A percentile compares a stretch with the other conserved stretches of the same genome.
Evolutionary conservation across 64 coral and sea anemone species (phyloP).

Genomic region (Actinia equina): DNA sequence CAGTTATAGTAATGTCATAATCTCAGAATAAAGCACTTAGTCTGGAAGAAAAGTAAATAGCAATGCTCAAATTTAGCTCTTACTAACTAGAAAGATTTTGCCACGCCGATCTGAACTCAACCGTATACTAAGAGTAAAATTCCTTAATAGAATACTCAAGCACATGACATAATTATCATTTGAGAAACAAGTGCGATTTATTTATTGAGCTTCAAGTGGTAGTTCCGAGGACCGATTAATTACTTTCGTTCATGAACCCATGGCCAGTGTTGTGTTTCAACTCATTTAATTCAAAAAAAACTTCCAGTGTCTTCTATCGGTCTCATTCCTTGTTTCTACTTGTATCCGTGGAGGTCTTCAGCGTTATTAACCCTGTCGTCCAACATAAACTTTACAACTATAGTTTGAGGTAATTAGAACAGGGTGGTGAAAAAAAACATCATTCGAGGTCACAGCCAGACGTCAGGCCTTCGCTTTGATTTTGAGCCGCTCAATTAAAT

Average conservation of each 20-base stretch:
- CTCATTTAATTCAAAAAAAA: not conserved
- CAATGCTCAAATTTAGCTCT: not conserved
- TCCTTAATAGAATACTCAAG: not conserved
- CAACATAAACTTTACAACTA: not conserved
- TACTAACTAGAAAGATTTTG: not conserved
- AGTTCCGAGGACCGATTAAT: constrained; percentile 1
- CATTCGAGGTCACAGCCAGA: not conserved
- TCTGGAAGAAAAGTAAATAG: not conserved
- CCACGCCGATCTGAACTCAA: not conserved
- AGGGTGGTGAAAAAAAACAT: not conserved
- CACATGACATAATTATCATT: constrained; percentile 8
- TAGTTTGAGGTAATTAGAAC: not conserved
- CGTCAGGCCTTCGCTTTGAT: constrained; percentile 2
- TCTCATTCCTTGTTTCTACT: not conserved
- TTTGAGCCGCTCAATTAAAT: not conserved
- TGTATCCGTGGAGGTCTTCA: not conserved
- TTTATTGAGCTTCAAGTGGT: not conserved
- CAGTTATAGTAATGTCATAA: not conserved
- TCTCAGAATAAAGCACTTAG: not conserved
- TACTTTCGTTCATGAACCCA: not conserved
- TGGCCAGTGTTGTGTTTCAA: not conserved
- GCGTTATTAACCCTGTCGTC: not conserved
- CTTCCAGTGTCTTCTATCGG: not conserved
- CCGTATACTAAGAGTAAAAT: not conserved
- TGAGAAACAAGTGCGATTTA: not conserved